Evolutionary conservation across 1,140 invertebrate species (phyloP).

Genomic region (Heliconius melpomene): DNA sequence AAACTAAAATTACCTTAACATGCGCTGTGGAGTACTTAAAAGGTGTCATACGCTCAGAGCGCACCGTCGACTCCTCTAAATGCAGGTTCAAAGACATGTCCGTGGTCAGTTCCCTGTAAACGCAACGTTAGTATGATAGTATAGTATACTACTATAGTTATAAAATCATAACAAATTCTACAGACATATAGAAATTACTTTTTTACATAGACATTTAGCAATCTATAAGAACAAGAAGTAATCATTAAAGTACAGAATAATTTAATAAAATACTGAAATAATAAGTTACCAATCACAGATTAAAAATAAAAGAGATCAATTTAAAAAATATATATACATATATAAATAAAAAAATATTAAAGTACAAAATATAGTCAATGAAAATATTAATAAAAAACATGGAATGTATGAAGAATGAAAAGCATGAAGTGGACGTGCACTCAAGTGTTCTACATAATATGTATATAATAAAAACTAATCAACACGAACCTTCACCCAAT

Average conservation of each 20-base stretch:
- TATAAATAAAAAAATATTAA: background rate
- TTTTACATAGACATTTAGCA: background rate
- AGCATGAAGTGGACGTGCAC: conserved; percentile 12
- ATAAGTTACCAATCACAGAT: background rate
- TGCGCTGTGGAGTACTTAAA: conserved; percentile 90
- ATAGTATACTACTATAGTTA: background rate
- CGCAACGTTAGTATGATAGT: background rate
- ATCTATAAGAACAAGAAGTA: background rate
- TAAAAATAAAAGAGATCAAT: background rate
- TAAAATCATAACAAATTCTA: background rate
- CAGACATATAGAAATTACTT: background rate
- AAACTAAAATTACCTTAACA: conserved; percentile 82
- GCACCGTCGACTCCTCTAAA: conserved; percentile 83
- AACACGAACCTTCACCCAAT: background rate
- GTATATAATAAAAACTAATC: background rate
- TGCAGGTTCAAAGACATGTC: conserved; percentile 79
- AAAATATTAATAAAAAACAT: background rate
- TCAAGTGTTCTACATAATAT: background rate
- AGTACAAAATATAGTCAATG: background rate
- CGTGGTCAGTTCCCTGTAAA: conserved; percentile 74
- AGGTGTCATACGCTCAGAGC: conserved; percentile 88
- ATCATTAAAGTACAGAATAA: background rate
- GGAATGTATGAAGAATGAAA: background rate
- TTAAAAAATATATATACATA: background rate
- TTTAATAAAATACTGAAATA: background rate